phyloP scores from a whole-genome alignment of 2,113 vertebrate species.

The Herpetotheres cachinnans region DNA sequence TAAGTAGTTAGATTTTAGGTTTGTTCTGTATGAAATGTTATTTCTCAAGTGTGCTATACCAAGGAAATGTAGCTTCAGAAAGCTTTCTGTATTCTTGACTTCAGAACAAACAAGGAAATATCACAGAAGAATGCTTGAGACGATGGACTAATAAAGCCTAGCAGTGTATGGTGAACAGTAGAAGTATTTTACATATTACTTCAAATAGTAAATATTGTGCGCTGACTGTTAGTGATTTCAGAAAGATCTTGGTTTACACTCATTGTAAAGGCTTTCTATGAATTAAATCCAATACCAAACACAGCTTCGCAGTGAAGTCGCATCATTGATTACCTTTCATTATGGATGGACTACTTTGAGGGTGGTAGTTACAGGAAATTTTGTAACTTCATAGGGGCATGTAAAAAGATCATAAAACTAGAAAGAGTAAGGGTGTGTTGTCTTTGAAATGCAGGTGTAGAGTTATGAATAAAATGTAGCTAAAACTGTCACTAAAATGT shows the following conservation, averaged over 20 bases:
- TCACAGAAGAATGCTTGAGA: neutral
- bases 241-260: neutral
- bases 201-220: neutral
- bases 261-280: neutral
- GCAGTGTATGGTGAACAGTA: neutral
- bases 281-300: neutral
- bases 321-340: neutral
- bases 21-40: conserved; percentile 32
- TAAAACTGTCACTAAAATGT: neutral
- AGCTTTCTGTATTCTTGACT: neutral
- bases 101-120: neutral
- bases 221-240: neutral
- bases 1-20: conserved; percentile 33
- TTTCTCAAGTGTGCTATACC: conserved; percentile 24
- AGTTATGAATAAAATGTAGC: neutral
- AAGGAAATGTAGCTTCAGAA: conserved; percentile 10
- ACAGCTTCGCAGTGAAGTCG: neutral
- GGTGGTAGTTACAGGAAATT: neutral
- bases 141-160: neutral
- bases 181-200: neutral
- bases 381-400: neutral
- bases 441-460: neutral
- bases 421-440: neutral
- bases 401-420: neutral
- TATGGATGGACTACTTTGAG: neutral